Base-by-base conservation (phyloP, 1,140 invertebrate species). In the Harpegnathos saltator region DNA sequence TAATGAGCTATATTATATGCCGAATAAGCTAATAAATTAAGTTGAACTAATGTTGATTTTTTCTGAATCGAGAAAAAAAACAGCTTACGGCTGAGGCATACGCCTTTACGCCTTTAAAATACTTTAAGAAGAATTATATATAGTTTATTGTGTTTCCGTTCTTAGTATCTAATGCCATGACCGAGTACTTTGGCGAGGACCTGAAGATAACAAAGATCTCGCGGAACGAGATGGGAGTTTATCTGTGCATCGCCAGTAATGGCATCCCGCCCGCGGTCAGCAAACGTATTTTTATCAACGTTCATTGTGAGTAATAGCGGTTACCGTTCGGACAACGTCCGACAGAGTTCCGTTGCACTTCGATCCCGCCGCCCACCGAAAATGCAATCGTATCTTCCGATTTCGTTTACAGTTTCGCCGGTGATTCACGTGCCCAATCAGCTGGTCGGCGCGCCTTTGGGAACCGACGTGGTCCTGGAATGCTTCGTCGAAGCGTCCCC, bases 401-500 rank as follows among this genome's bases (percentile, higher is more conserved):
- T 84, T 90, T 88, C 85, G 80, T 92, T 95, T 95, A 58, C 95
- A 98, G 98, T 98, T 96, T 96, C 97, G 92, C 98, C 98, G 15
- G 96, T 97, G 85, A 98, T 98, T 91, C 97, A 97, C 94, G 97
- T 98, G 69, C 97, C 97, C 50, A 98, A 98, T 95, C 97, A 98
- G 95, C 95, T 98, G 90, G 96, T 98, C 44, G 97, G 97, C 12
- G 97, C 97, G 61, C 97, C 97, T n/a, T 93, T 98, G 68, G 97
- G 97, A 62, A 98, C 97, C 82, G 97, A 98, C 92, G 97, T 99
- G 74, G 97, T 96, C 15, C 95, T 99, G 69, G 98, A 98, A 94
- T 99, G 98, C 93, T 96, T 97, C 90, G 97, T 98, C 29, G 98
- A 98, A 92, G 97, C 98, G 11, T 98, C 96, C 73, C 98, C 98